phyloP scores from a whole-genome alignment of 35 echinoderm and acorn worm genomes.

The Stichopus chloronotus region DNA sequence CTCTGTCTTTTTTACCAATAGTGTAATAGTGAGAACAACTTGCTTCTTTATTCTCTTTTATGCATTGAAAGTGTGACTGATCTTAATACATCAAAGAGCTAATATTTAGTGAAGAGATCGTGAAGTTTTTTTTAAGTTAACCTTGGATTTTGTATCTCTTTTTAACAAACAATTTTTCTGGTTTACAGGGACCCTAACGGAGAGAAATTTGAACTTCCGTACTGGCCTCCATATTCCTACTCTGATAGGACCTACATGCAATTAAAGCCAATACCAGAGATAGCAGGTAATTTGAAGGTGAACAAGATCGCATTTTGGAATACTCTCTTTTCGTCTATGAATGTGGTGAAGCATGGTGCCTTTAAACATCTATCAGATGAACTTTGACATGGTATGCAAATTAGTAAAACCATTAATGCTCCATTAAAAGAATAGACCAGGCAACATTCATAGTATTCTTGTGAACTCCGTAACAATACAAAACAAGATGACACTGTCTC shows the following conservation, averaged over 20 bases:
- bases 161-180: background rate
- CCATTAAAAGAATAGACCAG: too few relatives aligned
- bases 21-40: too few relatives aligned
- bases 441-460: too few relatives aligned
- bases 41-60: too few relatives aligned
- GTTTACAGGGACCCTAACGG: constrained; percentile 83
- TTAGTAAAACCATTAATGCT: background rate
- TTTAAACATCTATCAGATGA: background rate
- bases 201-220: constrained; percentile 44
- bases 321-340: constrained; percentile 46
- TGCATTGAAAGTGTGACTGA: too few relatives aligned
- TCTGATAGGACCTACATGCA: constrained; percentile 74
- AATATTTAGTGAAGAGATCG: too few relatives aligned
- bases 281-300: constrained; percentile 59
- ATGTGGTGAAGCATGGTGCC: background rate
- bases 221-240: constrained; percentile 71
- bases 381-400: constrained; percentile 25
- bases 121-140: too few relatives aligned
- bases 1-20: too few relatives aligned
- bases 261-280: constrained; percentile 60
- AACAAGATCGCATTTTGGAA: constrained; percentile 82
- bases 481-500: too few relatives aligned
- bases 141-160: too few relatives aligned
- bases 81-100: too few relatives aligned
- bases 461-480: too few relatives aligned